A percentile compares a stretch with the other conserved stretches of the same genome.
phyloP scores from a whole-genome alignment of 1,140 invertebrate species.

The Drosophila suzukii region DNA sequence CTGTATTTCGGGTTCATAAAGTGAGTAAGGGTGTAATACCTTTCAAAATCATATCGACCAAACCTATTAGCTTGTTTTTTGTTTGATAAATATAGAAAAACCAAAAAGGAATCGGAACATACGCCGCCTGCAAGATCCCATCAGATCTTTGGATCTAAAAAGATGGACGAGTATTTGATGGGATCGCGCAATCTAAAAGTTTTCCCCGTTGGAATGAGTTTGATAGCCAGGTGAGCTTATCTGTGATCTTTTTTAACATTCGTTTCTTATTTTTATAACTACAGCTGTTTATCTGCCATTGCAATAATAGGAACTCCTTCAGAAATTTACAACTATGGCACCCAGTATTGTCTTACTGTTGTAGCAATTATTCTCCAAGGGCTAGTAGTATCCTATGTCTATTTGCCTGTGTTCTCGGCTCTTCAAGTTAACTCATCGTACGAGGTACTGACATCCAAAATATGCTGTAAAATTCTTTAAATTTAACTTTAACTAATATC shows the following conservation, averaged over 20 bases:
- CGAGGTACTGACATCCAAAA: constrained; percentile 87
- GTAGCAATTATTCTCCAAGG: constrained; percentile 88
- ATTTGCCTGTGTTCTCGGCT: constrained; percentile 93
- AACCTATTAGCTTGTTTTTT: background rate
- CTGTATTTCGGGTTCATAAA: constrained; percentile 88
- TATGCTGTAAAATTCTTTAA: too few relatives aligned
- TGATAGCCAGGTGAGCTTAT: constrained; percentile 89
- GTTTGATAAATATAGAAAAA: constrained; percentile 39
- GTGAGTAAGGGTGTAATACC: constrained; percentile 31
- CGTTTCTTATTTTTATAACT: background rate
- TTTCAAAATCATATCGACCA: too few relatives aligned
- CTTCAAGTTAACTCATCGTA: constrained; percentile 92
- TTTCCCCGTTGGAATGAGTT: constrained; percentile 92
- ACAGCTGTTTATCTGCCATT: constrained; percentile 94
- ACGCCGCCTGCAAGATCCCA: constrained; percentile 3
- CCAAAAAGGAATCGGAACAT: constrained; percentile 22
- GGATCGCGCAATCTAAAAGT: constrained; percentile 89
- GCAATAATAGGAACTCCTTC: constrained; percentile 94
- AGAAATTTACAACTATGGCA: constrained; percentile 94
- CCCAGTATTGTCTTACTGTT: constrained; percentile 91
- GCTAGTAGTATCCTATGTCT: constrained; percentile 88
- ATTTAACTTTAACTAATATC: background rate
- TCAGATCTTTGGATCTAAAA: constrained; percentile 78
- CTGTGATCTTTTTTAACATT: background rate
- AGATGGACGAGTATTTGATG: constrained; percentile 89